Evolutionary conservation across 2,113 vertebrate species (phyloP).

Genomic region (Pangasianodon hypophthalmus): DNA sequence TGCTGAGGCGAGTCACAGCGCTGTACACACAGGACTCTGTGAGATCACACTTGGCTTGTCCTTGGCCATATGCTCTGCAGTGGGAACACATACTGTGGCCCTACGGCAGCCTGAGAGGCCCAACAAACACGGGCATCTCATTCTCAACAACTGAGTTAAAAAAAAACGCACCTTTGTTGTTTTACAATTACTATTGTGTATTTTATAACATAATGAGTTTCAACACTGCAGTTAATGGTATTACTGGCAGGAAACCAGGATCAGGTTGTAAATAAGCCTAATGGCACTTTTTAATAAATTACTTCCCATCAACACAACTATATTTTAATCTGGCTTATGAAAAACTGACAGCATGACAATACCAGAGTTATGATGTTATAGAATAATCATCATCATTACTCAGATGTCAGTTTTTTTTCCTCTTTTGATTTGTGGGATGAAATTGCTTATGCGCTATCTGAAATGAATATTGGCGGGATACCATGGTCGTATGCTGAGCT

Average conservation of each 20-base stretch:
- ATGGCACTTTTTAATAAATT: slow-evolving; percentile 76
- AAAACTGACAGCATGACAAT: slow-evolving; percentile 77
- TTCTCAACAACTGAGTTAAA: slow-evolving; percentile 57
- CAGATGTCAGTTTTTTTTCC: slow-evolving; percentile 71
- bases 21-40: slow-evolving; percentile 4
- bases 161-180: slow-evolving; percentile 68
- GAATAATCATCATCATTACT: slow-evolving; percentile 77
- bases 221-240: slow-evolving; percentile 75
- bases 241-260: slow-evolving; percentile 73
- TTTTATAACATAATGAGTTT: slow-evolving; percentile 72
- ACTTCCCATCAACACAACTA: slow-evolving; percentile 73
- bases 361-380: slow-evolving; percentile 78
- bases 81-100: slow-evolving; percentile 19
- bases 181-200: slow-evolving; percentile 75
- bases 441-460: slow-evolving; percentile 53
- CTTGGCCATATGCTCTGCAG: slow-evolving; percentile 50
- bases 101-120: slow-evolving; percentile 61
- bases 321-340: slow-evolving; percentile 79
- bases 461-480: slow-evolving; percentile 52
- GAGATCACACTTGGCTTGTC: slow-evolving; percentile 35
- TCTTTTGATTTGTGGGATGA: slow-evolving; percentile 49
- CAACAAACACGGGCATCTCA: slow-evolving; percentile 68
- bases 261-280: slow-evolving; percentile 74
- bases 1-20: background rate
- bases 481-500: slow-evolving; percentile 36